phyloP scores from a whole-genome alignment of 2,113 vertebrate genomes.

The Butorides virescens region DNA sequence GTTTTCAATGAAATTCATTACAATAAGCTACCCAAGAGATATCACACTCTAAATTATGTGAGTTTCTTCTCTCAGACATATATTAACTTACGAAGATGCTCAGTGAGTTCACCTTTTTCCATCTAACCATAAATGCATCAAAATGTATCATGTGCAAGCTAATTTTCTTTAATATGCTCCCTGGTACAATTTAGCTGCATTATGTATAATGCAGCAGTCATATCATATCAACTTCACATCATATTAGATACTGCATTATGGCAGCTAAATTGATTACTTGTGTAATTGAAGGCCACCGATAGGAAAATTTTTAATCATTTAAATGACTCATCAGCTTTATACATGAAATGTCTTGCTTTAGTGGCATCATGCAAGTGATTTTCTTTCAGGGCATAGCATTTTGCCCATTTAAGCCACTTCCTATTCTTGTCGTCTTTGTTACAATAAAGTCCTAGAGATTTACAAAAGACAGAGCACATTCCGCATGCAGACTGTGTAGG shows the following conservation, averaged over 20 bases:
- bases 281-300: not conserved
- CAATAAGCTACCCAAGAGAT: slow-evolving; percentile 20
- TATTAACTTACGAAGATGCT: not conserved
- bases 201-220: slow-evolving; percentile 31
- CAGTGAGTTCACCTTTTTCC: not conserved
- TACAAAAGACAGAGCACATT: not conserved
- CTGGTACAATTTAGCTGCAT: slow-evolving; percentile 28
- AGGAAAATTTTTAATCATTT: slow-evolving; percentile 16
- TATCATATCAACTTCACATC: slow-evolving; percentile 10
- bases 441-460: not conserved
- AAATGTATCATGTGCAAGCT: not conserved
- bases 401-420: not conserved
- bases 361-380: not conserved
- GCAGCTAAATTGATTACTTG: slow-evolving; percentile 42
- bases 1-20: slow-evolving; percentile 24
- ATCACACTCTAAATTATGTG: not conserved
- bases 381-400: not conserved
- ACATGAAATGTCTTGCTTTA: not conserved
- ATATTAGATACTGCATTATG: not conserved
- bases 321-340: slow-evolving; percentile 13
- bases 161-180: slow-evolving; percentile 48
- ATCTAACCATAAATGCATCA: not conserved
- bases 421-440: not conserved
- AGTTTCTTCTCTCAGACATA: not conserved
- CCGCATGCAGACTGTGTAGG: not conserved